These are phyloP conservation scores for Nysson spinosus DNA, from an alignment of 2,888 invertebrate species.

Conservation along the genomic window DNA sequence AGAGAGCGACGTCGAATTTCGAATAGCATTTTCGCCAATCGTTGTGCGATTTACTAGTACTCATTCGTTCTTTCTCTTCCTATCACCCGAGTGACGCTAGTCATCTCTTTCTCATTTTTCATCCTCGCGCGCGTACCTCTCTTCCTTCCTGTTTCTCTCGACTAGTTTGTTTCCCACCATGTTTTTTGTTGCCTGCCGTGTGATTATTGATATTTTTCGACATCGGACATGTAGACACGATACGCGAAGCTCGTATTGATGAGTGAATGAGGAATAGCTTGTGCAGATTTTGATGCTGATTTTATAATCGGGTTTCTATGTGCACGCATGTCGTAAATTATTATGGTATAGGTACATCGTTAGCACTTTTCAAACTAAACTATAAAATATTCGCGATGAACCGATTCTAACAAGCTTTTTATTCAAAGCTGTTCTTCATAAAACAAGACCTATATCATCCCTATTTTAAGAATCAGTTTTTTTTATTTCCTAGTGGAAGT, in stretches of 20 bases:
- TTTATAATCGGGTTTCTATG: constrained; percentile 14
- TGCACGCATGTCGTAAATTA: too few species aligned
- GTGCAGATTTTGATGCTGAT: constrained; percentile 5
- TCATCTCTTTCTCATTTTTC: constrained; percentile 32
- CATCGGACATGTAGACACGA: constrained; percentile 47
- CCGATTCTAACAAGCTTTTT: too few species aligned
- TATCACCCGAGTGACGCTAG: neutral
- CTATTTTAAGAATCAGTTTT: too few species aligned
- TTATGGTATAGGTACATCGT: too few species aligned
- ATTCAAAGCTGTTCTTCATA: too few species aligned
- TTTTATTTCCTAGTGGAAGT: too few species aligned
- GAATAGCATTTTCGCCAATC: constrained; percentile 64
- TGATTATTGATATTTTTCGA: constrained; percentile 62
- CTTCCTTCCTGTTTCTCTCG: constrained; percentile 3
- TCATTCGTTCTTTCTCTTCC: constrained; percentile 35
- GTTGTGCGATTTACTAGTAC: constrained; percentile 58
- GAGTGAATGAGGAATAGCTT: constrained; percentile 16
- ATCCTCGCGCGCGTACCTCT: neutral
- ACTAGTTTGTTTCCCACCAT: constrained; percentile 1
- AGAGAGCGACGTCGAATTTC: constrained; percentile 64
- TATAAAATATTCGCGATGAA: too few species aligned
- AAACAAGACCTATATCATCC: too few species aligned
- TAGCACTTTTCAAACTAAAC: too few species aligned
- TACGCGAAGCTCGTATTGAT: constrained; percentile 38
- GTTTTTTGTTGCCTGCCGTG: constrained; percentile 47